These are phyloP conservation scores for Calephelis virginiensis DNA, from an alignment of 1,140 invertebrate genomes.

Conservation along the genomic window DNA sequence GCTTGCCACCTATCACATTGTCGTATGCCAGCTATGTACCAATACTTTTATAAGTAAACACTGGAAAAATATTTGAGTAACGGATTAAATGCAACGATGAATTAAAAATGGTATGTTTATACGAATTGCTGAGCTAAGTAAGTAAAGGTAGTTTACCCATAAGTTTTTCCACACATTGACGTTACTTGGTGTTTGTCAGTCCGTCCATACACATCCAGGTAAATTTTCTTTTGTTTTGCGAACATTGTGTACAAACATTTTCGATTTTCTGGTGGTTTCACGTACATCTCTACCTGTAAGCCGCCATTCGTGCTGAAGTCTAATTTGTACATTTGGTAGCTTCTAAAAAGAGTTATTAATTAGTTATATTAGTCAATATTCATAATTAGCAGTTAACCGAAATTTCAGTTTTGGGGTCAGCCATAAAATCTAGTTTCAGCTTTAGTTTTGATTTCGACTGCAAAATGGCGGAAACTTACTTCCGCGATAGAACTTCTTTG, in stretches of 20 bases:
- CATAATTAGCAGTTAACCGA: too few species aligned
- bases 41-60: too few species aligned
- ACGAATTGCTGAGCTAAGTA: not conserved
- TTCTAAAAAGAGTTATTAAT: not conserved
- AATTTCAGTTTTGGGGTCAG: too few species aligned
- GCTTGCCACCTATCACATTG: too few species aligned
- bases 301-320: slow-evolving; percentile 29
- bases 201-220: slow-evolving; percentile 43
- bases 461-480: too few species aligned
- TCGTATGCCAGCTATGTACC: too few species aligned
- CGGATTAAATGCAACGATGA: too few species aligned
- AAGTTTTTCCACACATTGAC: slow-evolving; percentile 31
- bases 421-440: too few species aligned
- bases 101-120: too few species aligned
- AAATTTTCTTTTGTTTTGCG: slow-evolving; percentile 33
- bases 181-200: slow-evolving; percentile 22
- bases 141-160: slow-evolving; percentile 29
- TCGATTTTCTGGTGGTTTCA: slow-evolving; percentile 30
- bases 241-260: slow-evolving; percentile 36
- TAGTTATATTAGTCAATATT: not conserved
- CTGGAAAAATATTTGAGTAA: too few species aligned
- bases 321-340: slow-evolving; percentile 7
- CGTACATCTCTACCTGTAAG: slow-evolving; percentile 30
- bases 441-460: too few species aligned
- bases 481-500: too few species aligned